Base-by-base conservation (phyloP, 2,888 invertebrate species). In the Dryobota labecula region DNA sequence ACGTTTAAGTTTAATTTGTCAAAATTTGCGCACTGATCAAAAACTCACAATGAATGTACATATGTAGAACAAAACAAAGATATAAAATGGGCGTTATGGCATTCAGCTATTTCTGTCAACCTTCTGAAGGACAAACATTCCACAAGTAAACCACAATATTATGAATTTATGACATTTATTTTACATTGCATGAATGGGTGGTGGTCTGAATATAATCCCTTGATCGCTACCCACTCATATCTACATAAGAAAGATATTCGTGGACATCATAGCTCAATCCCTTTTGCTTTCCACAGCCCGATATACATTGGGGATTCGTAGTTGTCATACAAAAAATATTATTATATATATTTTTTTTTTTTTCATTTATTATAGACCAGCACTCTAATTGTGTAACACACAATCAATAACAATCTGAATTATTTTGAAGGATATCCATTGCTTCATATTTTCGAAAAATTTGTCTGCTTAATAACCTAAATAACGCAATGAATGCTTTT, bases 221-320 rank as follows among this genome's bases (percentile, higher is more conserved):
- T 33, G 66, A 56, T 38, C 38, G 15, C 45, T 24, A 30, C 6
- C n/a, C n/a, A 30, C 27, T 27, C 20, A 13, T 8, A 20, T 41
- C 7, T 43, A 53, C 27, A 54, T 54, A 38, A 54, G 30, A 24
- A 69, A 68, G 30, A 24, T 41, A 56, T 47, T 54, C 4, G 18
- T 15, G 54, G 30, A 47, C 24, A 47, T 30, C 45, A 30, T 54
- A 56, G 30, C 38, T 41, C 8, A 33, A 49, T 56, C 38, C 56
- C 7, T 70, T 41, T 38, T 2, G 13, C 24, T 36, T 1, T 36
- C 27, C 18, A 45, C n/a, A 45, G n/a, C 54, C 20, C 20, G 2
- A 9, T 18, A 20, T 8, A 38, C 1, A 11, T 38, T 45, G 38
- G 54, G n/a, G 38, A 7, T 56, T 56, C 70, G 70, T 41, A 15